Conservation (phyloP, 2,888 invertebrate species). For the Eupithecia subfuscata region DNA sequence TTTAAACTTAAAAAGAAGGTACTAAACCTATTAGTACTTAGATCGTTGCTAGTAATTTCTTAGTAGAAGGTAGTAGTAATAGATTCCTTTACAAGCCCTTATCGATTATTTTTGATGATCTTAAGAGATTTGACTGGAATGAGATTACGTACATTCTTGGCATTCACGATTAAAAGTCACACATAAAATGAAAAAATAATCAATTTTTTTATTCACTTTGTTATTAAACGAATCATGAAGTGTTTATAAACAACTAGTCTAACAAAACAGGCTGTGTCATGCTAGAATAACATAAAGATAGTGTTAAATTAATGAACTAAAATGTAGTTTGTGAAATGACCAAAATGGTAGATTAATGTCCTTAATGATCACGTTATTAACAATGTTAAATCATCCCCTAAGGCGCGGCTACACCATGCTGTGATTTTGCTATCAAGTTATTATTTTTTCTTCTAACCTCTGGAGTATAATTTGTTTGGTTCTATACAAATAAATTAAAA, state of each 20-base stretch:
- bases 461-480: no score
- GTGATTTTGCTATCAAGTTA: not conserved
- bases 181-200: not conserved
- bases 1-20: constrained; percentile 21
- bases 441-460: no score
- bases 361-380: constrained; percentile 27
- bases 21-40: constrained; percentile 11
- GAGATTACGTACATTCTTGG: not conserved
- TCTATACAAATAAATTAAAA: no score
- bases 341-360: constrained; percentile 33
- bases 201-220: not conserved
- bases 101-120: not conserved
- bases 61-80: constrained; percentile 3
- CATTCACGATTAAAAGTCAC: not conserved
- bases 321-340: constrained; percentile 38
- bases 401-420: constrained; percentile 28
- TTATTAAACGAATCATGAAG: not conserved
- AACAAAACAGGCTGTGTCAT: constrained; percentile 43
- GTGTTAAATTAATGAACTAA: constrained; percentile 28
- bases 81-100: not conserved
- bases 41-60: constrained; percentile 3
- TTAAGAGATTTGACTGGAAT: not conserved
- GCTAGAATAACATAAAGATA: constrained; percentile 34
- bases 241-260: constrained; percentile 29
- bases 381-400: constrained; percentile 34